Base-by-base conservation (phyloP, 2,113 vertebrate species). In the Trematocara unimaculatum region DNA sequence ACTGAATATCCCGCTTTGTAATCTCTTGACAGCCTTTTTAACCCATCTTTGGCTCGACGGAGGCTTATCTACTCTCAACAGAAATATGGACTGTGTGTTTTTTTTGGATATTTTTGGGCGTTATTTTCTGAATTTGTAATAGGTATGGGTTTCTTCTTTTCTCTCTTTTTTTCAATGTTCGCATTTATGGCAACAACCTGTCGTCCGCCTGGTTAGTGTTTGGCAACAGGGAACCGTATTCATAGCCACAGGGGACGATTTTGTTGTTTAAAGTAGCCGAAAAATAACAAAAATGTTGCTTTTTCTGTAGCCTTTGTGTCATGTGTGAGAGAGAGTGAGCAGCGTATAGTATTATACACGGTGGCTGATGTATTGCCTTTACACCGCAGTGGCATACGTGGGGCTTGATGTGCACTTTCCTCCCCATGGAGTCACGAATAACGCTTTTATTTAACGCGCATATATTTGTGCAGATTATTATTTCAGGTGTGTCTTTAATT, bases 141-240 rank as follows among this genome's bases (percentile, higher is more conserved):
- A 94, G 96, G 96, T 96, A 95, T 87, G 95, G 84, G 85, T 33
- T 49, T 77, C 45, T 47, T 31, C 4, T 77, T 33, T 77, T 77
- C 84, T 87, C 18, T 77, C 26, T 31, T 77, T 77, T 31, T 31
- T 49, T n/a, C 26, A 49, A 12, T 74, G 11, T 77, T 84, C 67
- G 23, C 56, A 62, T 45, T 87, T 81, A 47, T 31, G 26, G 72
- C 84, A 92, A 92, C 93, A 94, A 93, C 91, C 91, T 93, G 92
- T 92, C 92, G 91, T 91, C 89, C 85, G 45, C 78, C 56, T 7
- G 40, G 7, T 62, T 35, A 17, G 86, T 84, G 42, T 81, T 72
- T 81, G 62, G 70, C 10, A 80, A 80, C 62, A 84, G 33, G 49
- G 4, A 5, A 40, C 26, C 54, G 10, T 85, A 47, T 56, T 80